Evolutionary conservation across 2,797 vertebrate species (phyloP), one percentile per base, ranked within the genome.

Genomic region (Melanotaenia pygmaea): DNA sequence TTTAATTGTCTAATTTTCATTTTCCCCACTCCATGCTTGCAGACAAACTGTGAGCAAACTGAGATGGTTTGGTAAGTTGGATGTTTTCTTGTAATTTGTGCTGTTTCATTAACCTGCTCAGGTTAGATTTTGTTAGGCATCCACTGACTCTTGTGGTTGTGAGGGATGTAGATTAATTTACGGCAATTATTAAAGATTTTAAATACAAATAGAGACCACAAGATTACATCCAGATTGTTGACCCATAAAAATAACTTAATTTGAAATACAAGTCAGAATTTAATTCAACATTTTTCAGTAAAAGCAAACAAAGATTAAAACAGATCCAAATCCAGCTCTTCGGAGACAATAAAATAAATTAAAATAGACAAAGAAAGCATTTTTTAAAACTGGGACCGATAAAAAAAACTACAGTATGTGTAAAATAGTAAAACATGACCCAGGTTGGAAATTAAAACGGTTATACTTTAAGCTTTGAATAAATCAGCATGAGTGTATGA

Each of bases 31-130:
- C 77, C 60, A 22, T 51, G 32, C 58, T 74, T 66, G 71, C 47
- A 62, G 37, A 84, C 71, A 37, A 64, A 35, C 38, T 67, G 43
- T 43, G 3, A 5, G 40, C 40, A 43, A 43, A 43, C 40, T 45
- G 18, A 74, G 65, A 7, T 13, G 35, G 59, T 32, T 71, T 59
- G 72, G 70, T 67, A 72, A 81, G 67, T 47, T 73, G 72, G 70
- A 56, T 26, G 59, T 66, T 16, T 34, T 47, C 71, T 77, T 73
- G 64, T 45, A 32, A 64, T 83, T 68, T 74, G 57, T 59, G 32
- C 86, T 78, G 60, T 60, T 58, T 88, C 64, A 76, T 79, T 79
- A 90, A 83, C 67, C 28, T n/a, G 12, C 66, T 75, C 65, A 13
- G 57, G 60, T 79, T 38, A 58, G 57, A 68, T 60, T 82, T 78